phyloP scores from a whole-genome alignment of 2,113 vertebrate species.

The human (Homo sapiens) region GRCh38 chr20:45029001-45029500 shows the following conservation, averaged over 20 bases:
- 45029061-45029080: not conserved
- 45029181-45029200: not conserved
- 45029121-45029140: not conserved
- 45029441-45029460: not conserved
- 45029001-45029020: not conserved
- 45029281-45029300: not conserved
- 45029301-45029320: not conserved
- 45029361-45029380: not conserved
- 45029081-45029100: not conserved
- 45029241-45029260: not conserved
- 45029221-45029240: not conserved
- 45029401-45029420: not conserved
- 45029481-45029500: not conserved
- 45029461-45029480: not conserved
- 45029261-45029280: not conserved
- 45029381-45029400: not conserved
- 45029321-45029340: not conserved
- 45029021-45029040: not conserved
- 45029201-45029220: not conserved
- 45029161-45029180: not conserved
- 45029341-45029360: not conserved
- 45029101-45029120: constrained; percentile 22
- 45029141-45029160: not conserved
- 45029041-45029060: not conserved
- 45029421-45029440: not conserved